phyloP scores from a whole-genome alignment of 2,797 vertebrate species.

The Sebastes diaconus region DNA sequence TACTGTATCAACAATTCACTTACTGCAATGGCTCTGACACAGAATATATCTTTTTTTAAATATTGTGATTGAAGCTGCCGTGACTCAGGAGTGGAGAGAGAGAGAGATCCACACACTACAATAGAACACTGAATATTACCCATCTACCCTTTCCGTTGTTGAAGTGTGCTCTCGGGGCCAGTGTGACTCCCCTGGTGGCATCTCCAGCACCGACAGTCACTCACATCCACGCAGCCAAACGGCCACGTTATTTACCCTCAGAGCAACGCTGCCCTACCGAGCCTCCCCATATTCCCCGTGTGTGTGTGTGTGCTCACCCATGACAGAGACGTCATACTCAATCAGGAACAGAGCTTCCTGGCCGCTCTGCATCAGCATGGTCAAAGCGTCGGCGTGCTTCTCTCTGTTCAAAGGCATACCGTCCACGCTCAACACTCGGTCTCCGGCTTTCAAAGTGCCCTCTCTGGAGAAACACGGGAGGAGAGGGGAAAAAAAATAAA shows the following conservation, averaged over 20 bases:
- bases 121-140: slow-evolving; percentile 4
- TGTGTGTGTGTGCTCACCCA: slow-evolving; percentile 86
- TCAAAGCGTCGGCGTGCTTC: slow-evolving; percentile 90
- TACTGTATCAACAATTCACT: background rate
- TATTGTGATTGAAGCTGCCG: background rate
- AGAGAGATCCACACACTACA: background rate
- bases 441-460: slow-evolving; percentile 92
- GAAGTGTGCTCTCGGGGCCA: slow-evolving; percentile 25
- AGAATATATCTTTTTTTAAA: background rate
- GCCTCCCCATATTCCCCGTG: slow-evolving; percentile 38
- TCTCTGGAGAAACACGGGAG: slow-evolving; percentile 81
- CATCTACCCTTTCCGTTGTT: slow-evolving; percentile 15
- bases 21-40: background rate
- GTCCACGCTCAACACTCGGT: slow-evolving; percentile 93
- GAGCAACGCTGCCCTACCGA: slow-evolving; percentile 60
- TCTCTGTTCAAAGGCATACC: slow-evolving; percentile 91
- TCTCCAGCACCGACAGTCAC: slow-evolving; percentile 35
- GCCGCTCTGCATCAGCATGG: slow-evolving; percentile 90
- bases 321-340: slow-evolving; percentile 94
- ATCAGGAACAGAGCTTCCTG: slow-evolving; percentile 96
- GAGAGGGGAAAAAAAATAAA: background rate
- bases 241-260: slow-evolving; percentile 70
- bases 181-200: slow-evolving; percentile 58
- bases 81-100: background rate
- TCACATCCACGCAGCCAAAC: slow-evolving; percentile 43